Base-by-base conservation (phyloP, 2,888 invertebrate species). In the Prenolepis imparis region DNA sequence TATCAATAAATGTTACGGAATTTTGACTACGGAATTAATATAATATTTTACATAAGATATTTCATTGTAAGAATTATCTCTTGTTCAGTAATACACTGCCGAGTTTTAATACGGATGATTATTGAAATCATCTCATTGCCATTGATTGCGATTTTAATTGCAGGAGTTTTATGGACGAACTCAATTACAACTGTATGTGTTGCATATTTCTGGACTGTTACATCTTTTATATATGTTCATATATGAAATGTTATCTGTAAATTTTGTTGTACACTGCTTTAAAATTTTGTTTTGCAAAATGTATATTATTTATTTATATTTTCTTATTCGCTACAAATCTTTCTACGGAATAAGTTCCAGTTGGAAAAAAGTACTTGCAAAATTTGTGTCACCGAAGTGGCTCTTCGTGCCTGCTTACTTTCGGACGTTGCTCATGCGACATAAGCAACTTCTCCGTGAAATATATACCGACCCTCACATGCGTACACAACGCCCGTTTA, bases 31-130 rank as follows among this genome's bases (percentile, higher is more conserved):
- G 52, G 21, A 24, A 77, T 78, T 70, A 78, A 86, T 83, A n/a
- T 52, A 64, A 78, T 78, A 82, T 86, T 88, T 86, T 84, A 88
- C 87, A 83, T 90, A n/a, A n/a, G n/a, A 52, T 52, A n/a, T 52
- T 52, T 52, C 86, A 88, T 89, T 89, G 21, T 55, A 57, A 78
- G 57, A 78, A 70, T 89, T 87, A 86, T 84, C 87, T 86, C 83
- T 72, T 70, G 86, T 24, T 52, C 52, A 36, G 74, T 86, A 84
- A 84, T 87, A 87, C 3, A 28, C 28, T 12, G 18, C 8, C 32
- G 15, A 15, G 15, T 66, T 28, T 28, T 32, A 24, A 67, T 67
- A 52, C 39, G 9, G n/a, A 74, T 21, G 11, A 59, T 57, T 41
- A 41, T 57, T 6, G 28, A 68, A 28, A 77, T 77, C 55, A 6